Conservation (phyloP, 2,888 invertebrate species). For the Aporophyla lueneburgensis region DNA sequence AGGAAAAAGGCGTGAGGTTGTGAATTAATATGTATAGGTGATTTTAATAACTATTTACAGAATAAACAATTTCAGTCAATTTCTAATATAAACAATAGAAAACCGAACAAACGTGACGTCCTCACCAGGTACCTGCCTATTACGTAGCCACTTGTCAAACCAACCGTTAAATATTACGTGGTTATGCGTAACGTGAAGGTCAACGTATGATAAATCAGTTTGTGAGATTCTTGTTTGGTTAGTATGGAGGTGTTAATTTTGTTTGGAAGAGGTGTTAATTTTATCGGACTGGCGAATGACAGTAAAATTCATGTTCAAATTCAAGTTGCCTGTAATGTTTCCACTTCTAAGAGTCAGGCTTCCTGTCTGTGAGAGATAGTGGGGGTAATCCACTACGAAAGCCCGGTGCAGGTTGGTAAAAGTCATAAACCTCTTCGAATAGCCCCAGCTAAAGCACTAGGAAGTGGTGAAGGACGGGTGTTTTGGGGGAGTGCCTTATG, state of each 20-base stretch:
- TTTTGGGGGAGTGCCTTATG: no score
- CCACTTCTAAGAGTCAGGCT: no score
- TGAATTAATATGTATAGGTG: background rate
- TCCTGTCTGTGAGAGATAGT: no score
- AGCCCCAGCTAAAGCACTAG: no score
- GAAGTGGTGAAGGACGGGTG: no score
- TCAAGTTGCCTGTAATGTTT: background rate
- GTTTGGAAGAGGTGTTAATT: background rate
- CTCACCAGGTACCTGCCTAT: background rate
- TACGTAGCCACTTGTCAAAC: conserved; percentile 9
- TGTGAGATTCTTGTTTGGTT: conserved; percentile 4
- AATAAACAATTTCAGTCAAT: background rate
- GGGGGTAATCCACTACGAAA: no score
- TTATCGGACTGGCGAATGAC: background rate
- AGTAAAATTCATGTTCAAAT: background rate
- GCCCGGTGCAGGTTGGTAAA: no score
- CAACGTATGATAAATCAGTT: conserved; percentile 31
- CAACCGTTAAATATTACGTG: conserved; percentile 41
- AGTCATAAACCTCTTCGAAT: no score
- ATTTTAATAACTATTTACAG: background rate
- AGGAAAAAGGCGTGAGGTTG: no score
- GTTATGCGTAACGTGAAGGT: conserved; percentile 42
- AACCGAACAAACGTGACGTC: background rate
- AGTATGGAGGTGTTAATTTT: conserved; percentile 15
- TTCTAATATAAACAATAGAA: conserved; percentile 3